phyloP scores from a whole-genome alignment of 1,140 invertebrate genomes.

The Thrips palmi region DNA sequence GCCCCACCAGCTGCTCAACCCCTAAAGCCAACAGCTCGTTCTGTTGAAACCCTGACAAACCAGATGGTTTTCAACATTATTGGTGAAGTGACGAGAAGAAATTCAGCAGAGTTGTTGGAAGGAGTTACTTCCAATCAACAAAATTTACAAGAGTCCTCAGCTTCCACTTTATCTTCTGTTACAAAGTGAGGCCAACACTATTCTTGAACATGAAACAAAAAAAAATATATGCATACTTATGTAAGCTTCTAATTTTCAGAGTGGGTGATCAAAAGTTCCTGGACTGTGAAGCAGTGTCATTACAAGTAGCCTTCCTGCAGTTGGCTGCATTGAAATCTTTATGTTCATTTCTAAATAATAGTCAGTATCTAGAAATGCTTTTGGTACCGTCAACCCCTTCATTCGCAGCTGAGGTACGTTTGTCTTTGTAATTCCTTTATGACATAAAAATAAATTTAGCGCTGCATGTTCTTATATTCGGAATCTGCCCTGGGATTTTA shows the following conservation, averaged over 20 bases:
- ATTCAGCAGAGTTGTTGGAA: no score
- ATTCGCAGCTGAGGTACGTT: no score
- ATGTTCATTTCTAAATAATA: conserved; percentile 27
- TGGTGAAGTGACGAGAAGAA: conserved; percentile 25
- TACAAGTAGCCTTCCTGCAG: conserved; percentile 31
- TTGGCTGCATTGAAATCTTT: conserved; percentile 36
- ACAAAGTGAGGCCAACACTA: no score
- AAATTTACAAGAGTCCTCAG: conserved; percentile 10
- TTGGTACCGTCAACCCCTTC: conserved; percentile 26
- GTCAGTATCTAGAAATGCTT: conserved; percentile 33
- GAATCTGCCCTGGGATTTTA: no score
- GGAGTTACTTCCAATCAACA: no score
- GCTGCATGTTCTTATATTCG: no score
- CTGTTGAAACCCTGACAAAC: conserved; percentile 29
- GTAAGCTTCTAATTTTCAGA: conserved; percentile 9
- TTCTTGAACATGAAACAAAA: no score
- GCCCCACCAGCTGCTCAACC: no score
- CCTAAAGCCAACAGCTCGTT: no score
- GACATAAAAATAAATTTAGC: no score
- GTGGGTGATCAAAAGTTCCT: conserved; percentile 22
- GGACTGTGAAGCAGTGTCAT: conserved; percentile 23
- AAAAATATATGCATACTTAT: conserved; percentile 13
- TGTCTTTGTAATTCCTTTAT: no score
- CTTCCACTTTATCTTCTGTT: no score
- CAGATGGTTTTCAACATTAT: conserved; percentile 31